A percentile compares a stretch with the other conserved stretches of the same genome.
Conservation (phyloP, 1,140 invertebrate genomes). For the Metaphire vulgaris region DNA sequence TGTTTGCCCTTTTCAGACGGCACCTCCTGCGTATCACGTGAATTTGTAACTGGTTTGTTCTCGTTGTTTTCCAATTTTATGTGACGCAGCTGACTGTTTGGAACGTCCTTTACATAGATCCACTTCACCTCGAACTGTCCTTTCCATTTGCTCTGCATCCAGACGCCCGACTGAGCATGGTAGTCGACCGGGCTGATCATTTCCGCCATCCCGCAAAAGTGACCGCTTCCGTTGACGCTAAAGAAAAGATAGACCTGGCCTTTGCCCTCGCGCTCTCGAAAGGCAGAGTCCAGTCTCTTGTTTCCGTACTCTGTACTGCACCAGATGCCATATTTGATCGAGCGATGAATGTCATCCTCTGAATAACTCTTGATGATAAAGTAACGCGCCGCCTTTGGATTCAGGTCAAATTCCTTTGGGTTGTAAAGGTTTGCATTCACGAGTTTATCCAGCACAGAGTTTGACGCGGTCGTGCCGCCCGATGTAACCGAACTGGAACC, state of each 20-base stretch:
- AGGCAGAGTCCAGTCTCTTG: slow-evolving; percentile 85
- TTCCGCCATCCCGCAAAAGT: slow-evolving; percentile 97
- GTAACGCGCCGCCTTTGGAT: slow-evolving; percentile 76
- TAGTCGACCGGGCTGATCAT: slow-evolving; percentile 94
- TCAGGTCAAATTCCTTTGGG: slow-evolving; percentile 82
- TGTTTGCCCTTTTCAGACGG: slow-evolving; percentile 78
- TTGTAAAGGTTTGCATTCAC: slow-evolving; percentile 92
- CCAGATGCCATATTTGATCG: slow-evolving; percentile 98
- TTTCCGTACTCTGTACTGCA: slow-evolving; percentile 97
- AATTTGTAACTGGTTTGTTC: slow-evolving; percentile 96
- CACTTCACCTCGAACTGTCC: slow-evolving; percentile 92
- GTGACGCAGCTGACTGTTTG: slow-evolving; percentile 68
- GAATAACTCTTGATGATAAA: slow-evolving; percentile 98
- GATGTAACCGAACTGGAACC: not conserved
- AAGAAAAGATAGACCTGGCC: slow-evolving; percentile 86
- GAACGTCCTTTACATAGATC: slow-evolving; percentile 97
- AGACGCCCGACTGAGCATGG: slow-evolving; percentile 57
- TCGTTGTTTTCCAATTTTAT: slow-evolving; percentile 97
- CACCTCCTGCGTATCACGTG: slow-evolving; percentile 95
- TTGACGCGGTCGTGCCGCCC: not conserved
- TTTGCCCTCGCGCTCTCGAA: slow-evolving; percentile 69
- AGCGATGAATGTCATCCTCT: slow-evolving; percentile 96
- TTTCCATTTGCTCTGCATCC: slow-evolving; percentile 54
- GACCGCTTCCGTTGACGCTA: slow-evolving; percentile 92
- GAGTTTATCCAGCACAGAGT: slow-evolving; percentile 66